Evolutionary conservation across 2,888 invertebrate species (phyloP).

Genomic region (Drosophila formosana): DNA sequence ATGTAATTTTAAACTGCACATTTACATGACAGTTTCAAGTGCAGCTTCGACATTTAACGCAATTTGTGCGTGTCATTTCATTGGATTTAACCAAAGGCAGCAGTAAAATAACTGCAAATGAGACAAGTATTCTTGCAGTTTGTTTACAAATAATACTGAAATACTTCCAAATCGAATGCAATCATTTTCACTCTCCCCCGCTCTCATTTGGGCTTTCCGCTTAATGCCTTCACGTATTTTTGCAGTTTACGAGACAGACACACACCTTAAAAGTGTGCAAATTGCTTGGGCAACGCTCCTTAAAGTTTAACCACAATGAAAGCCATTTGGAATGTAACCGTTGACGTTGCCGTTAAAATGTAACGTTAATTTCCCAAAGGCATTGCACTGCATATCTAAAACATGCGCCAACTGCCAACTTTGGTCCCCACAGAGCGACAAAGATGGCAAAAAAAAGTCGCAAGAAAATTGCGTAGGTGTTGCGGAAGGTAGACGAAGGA

Average conservation of each 20-base stretch:
- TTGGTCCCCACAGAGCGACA: constrained; percentile 28
- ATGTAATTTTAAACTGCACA: constrained; percentile 59
- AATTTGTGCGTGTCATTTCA: constrained; percentile 6
- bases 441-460: neutral
- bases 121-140: neutral
- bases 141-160: neutral
- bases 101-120: neutral
- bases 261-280: constrained; percentile 47
- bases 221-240: constrained; percentile 9
- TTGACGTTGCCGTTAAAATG: constrained; percentile 58
- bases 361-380: constrained; percentile 74
- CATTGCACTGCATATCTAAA: constrained; percentile 70
- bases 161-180: neutral
- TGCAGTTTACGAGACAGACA: constrained; percentile 23
- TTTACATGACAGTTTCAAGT: constrained; percentile 53
- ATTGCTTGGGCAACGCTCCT: constrained; percentile 27
- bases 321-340: constrained; percentile 27
- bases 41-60: constrained; percentile 13
- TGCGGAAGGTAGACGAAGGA: constrained; percentile 14
- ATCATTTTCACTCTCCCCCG: neutral
- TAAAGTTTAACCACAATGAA: constrained; percentile 43
- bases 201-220: neutral
- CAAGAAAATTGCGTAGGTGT: constrained; percentile 52
- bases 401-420: constrained; percentile 54
- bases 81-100: neutral